Conservation (phyloP, 2,888 invertebrate species). For the Stenodema calcarata region DNA sequence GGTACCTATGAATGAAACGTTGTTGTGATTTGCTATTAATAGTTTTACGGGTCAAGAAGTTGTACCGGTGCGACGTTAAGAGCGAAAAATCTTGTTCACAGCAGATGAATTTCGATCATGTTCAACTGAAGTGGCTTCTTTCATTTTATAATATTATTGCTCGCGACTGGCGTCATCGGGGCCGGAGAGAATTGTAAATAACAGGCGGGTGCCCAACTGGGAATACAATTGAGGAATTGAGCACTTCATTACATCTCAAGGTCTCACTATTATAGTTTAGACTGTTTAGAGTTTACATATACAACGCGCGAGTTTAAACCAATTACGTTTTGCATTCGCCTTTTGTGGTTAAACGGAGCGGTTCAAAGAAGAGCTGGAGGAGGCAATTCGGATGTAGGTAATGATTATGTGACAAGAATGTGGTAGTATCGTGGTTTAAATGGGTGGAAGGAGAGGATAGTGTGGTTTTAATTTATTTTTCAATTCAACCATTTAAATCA, state of each 20-base stretch:
- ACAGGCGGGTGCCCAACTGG: slow-evolving; percentile 43
- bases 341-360: not conserved
- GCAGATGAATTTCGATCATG: too few relatives aligned
- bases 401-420: too few relatives aligned
- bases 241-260: slow-evolving; percentile 47
- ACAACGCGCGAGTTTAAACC: slow-evolving; percentile 30
- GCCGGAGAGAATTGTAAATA: slow-evolving; percentile 4
- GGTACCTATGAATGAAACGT: too few relatives aligned
- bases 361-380: not conserved
- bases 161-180: not conserved
- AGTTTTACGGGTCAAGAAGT: too few relatives aligned
- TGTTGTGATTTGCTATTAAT: too few relatives aligned
- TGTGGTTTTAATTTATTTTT: too few relatives aligned
- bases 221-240: slow-evolving; percentile 49
- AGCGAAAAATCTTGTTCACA: too few relatives aligned
- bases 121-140: not conserved
- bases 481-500: too few relatives aligned
- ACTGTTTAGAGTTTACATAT: slow-evolving; percentile 24
- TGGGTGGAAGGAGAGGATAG: too few relatives aligned
- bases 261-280: slow-evolving; percentile 35
- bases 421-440: too few relatives aligned
- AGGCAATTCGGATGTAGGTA: too few relatives aligned
- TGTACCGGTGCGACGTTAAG: too few relatives aligned
- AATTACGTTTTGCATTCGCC: slow-evolving; percentile 10
- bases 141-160: not conserved